A percentile compares a stretch with the other conserved stretches of the same genome.
Conservation (phyloP, 1,140 invertebrate species). For the Danaus plexippus region DNA sequence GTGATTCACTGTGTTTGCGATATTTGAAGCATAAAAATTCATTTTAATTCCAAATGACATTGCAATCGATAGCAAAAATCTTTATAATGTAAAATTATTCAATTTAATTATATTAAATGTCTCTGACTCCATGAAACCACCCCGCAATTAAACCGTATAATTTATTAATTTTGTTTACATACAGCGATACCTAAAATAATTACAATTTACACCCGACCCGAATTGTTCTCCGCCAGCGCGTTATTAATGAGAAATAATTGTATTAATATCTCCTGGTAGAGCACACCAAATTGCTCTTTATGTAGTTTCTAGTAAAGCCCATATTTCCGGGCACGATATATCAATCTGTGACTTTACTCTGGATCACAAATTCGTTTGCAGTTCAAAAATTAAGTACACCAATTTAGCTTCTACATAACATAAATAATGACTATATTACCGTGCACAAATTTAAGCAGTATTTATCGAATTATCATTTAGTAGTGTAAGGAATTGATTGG, state of each 20-base stretch:
- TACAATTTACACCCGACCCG: slow-evolving; percentile 12
- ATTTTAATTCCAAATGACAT: too few species aligned
- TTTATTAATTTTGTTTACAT: slow-evolving; percentile 9
- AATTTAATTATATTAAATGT: too few species aligned
- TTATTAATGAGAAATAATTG: slow-evolving; percentile 22
- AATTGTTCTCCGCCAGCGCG: slow-evolving; percentile 17
- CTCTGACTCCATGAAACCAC: background rate
- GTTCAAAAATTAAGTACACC: slow-evolving; percentile 3
- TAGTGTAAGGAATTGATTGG: slow-evolving; percentile 5
- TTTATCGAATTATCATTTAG: slow-evolving; percentile 3
- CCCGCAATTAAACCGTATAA: slow-evolving; percentile 6
- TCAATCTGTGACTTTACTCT: slow-evolving; percentile 1
- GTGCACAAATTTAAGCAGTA: slow-evolving; percentile 1
- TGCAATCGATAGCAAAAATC: too few species aligned
- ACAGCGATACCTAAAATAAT: slow-evolving; percentile 13
- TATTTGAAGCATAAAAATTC: background rate
- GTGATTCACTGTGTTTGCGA: background rate
- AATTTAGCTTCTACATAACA: slow-evolving; percentile 6
- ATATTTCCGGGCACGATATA: slow-evolving; percentile 4
- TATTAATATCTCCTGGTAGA: slow-evolving; percentile 10
- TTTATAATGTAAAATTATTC: too few species aligned
- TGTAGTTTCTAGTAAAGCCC: slow-evolving; percentile 1
- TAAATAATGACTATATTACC: slow-evolving; percentile 4
- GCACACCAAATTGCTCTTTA: slow-evolving; percentile 8
- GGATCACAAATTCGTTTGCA: slow-evolving; percentile 2